phyloP scores from a whole-genome alignment of 2,888 invertebrate species.

The Helleia helle region DNA sequence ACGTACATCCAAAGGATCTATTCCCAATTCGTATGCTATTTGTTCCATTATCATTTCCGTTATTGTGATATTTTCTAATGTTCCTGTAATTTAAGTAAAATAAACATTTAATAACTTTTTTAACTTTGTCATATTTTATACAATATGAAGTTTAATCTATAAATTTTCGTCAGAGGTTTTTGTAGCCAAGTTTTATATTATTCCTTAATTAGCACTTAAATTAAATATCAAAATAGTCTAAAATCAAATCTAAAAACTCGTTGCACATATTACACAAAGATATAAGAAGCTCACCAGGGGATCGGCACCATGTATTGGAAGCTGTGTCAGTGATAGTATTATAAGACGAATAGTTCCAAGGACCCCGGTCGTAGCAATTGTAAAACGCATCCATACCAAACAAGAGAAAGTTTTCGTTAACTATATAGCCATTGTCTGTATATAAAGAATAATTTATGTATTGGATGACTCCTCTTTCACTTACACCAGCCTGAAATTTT shows the following conservation, averaged over 20 bases:
- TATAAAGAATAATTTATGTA: constrained; percentile 73
- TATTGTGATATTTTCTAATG: constrained; percentile 77
- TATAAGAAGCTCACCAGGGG: constrained; percentile 72
- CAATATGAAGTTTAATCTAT: too few relatives aligned
- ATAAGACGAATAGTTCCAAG: constrained; percentile 45
- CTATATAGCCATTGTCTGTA: constrained; percentile 66
- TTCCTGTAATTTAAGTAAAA: constrained; percentile 44
- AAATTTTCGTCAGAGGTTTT: too few relatives aligned
- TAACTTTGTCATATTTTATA: too few relatives aligned
- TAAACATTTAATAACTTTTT: not conserved
- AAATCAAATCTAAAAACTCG: too few relatives aligned
- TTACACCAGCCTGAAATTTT: constrained; percentile 57
- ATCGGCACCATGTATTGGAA: constrained; percentile 76
- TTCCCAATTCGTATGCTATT: constrained; percentile 67
- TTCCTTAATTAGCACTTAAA: too few relatives aligned
- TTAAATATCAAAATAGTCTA: too few relatives aligned
- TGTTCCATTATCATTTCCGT: constrained; percentile 78
- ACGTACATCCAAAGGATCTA: constrained; percentile 73
- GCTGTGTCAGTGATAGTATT: constrained; percentile 77
- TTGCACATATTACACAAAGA: too few relatives aligned
- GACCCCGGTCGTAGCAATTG: constrained; percentile 76
- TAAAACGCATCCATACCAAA: constrained; percentile 40
- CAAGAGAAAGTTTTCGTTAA: constrained; percentile 64
- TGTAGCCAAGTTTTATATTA: too few relatives aligned
- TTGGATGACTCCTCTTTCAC: constrained; percentile 78